Evolutionary conservation across 2,888 invertebrate genomes (phyloP).

Genomic region (Synergus umbraculus): DNA sequence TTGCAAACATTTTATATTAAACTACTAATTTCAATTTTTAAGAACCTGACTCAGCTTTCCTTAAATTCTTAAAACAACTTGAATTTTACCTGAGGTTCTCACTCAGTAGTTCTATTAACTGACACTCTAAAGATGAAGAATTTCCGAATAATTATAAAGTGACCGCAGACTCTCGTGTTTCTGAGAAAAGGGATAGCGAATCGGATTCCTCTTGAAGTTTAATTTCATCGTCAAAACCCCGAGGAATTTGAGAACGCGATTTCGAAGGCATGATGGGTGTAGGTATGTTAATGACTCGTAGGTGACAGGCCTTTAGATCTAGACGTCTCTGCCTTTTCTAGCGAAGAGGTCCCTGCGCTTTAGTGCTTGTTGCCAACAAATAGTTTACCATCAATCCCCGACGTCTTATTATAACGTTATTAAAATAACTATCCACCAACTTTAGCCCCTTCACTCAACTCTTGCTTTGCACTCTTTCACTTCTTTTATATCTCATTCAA

Average conservation of each 20-base stretch:
- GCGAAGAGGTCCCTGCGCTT: conserved; percentile 61
- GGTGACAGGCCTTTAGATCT: conserved; percentile 74
- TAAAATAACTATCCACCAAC: conserved; percentile 73
- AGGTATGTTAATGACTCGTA: conserved; percentile 76
- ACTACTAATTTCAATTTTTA: too few relatives aligned
- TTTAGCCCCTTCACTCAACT: conserved; percentile 56
- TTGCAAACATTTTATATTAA: background rate
- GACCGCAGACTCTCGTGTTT: background rate
- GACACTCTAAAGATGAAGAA: background rate
- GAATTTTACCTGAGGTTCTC: too few relatives aligned
- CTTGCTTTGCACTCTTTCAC: conserved; percentile 39
- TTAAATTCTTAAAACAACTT: too few relatives aligned
- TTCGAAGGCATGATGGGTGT: conserved; percentile 26
- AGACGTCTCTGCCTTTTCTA: conserved; percentile 64
- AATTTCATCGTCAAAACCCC: conserved; percentile 10
- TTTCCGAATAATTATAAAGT: conserved; percentile 7
- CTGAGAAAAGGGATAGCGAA: background rate
- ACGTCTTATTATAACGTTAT: conserved; percentile 78
- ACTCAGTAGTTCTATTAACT: too few relatives aligned
- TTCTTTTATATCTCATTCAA: background rate
- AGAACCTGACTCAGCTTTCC: too few relatives aligned
- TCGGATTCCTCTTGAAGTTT: conserved; percentile 7
- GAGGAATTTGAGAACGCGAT: conserved; percentile 17
- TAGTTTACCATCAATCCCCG: conserved; percentile 76
- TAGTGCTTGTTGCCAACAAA: conserved; percentile 74